A percentile compares a stretch with the other conserved stretches of the same genome.
phyloP scores from a whole-genome alignment of 37 sponge, comb jelly and placozoan genomes.

The Chondrilla cf. caribensis region DNA sequence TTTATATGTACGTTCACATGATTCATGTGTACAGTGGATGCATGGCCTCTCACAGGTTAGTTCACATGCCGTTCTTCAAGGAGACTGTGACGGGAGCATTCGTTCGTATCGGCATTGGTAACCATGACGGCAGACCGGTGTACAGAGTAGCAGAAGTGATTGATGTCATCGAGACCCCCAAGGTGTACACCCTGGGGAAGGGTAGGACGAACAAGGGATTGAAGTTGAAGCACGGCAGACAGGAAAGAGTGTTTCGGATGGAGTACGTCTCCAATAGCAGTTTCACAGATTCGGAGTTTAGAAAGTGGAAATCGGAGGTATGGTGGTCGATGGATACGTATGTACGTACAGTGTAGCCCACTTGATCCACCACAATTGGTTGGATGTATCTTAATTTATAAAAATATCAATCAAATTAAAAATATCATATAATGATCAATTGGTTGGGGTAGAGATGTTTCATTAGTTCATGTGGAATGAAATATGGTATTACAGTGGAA shows the following conservation, averaged over 20 bases:
- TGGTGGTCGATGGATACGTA: background rate
- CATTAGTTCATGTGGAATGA: too few relatives aligned
- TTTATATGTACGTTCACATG: too few relatives aligned
- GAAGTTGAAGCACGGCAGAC: conserved; percentile 74
- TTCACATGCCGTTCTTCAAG: conserved; percentile 96
- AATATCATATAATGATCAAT: too few relatives aligned
- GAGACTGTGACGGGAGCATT: conserved; percentile 80
- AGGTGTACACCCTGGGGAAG: conserved; percentile 81
- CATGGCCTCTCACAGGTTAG: conserved; percentile 76
- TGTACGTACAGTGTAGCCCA: background rate
- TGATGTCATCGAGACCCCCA: conserved; percentile 81
- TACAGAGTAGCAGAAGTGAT: conserved; percentile 91
- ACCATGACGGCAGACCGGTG: conserved; percentile 84
- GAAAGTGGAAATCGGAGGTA: conserved; percentile 86
- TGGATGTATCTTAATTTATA: too few relatives aligned
- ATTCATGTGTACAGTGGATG: too few relatives aligned
- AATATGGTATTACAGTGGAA: too few relatives aligned
- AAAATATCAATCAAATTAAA: too few relatives aligned
- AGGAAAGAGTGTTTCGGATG: conserved; percentile 92
- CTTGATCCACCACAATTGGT: too few relatives aligned
- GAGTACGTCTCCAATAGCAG: conserved; percentile 94
- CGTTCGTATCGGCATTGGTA: conserved; percentile 95
- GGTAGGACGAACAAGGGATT: conserved; percentile 90
- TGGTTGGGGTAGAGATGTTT: too few relatives aligned
- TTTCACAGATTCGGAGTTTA: conserved; percentile 89